Conservation (phyloP, 1,140 invertebrate species). For the Bombus waltoni region DNA sequence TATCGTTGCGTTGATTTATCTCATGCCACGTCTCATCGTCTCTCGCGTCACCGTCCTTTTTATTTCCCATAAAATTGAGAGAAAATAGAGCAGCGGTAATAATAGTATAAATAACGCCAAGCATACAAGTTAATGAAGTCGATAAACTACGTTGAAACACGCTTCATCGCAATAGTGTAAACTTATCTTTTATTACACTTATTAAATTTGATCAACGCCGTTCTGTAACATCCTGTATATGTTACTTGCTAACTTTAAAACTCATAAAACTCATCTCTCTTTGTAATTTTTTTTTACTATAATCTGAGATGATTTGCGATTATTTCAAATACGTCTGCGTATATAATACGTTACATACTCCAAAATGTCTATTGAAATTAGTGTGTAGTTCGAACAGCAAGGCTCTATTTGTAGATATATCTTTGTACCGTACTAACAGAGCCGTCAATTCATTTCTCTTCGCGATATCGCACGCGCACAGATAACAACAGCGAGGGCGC, state of each 20-base stretch:
- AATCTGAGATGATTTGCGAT: too few relatives aligned
- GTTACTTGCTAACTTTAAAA: too few relatives aligned
- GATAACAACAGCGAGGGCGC: background rate
- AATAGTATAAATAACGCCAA: background rate
- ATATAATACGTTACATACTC: too few relatives aligned
- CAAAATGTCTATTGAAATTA: background rate
- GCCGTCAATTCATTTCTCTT: background rate
- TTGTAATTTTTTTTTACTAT: too few relatives aligned
- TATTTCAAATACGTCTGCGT: too few relatives aligned
- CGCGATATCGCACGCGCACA: background rate
- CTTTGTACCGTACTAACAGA: background rate
- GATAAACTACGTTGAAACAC: background rate
- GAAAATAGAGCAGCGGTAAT: too few relatives aligned
- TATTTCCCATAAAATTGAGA: constrained; percentile 5
- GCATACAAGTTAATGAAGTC: background rate
- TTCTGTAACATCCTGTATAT: too few relatives aligned
- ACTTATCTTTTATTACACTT: too few relatives aligned
- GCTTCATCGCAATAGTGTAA: background rate
- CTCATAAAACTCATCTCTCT: too few relatives aligned
- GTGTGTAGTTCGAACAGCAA: background rate
- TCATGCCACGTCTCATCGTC: constrained; percentile 2
- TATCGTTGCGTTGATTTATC: constrained; percentile 35
- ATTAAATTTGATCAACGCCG: too few relatives aligned
- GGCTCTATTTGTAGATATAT: background rate
- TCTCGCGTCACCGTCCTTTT: background rate